A percentile compares a stretch with the other conserved stretches of the same genome.
Evolutionary conservation across 2,888 invertebrate species (phyloP).

Genomic region (Helobdella robusta): DNA sequence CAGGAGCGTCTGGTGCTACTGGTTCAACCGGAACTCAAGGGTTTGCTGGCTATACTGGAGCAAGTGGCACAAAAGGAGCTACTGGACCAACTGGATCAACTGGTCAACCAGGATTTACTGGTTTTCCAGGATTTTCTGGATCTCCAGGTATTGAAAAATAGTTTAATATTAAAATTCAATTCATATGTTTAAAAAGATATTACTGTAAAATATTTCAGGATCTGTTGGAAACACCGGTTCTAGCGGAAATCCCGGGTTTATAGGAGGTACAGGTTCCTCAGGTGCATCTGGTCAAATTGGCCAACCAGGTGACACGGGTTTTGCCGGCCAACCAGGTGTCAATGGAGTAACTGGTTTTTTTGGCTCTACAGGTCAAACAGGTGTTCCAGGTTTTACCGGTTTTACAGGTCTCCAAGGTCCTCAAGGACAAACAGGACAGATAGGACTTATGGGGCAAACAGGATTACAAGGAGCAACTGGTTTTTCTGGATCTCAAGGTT

Average conservation of each 20-base stretch:
- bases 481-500: conserved; percentile 8
- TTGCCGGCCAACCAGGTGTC: conserved; percentile 9
- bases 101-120: conserved; percentile 9
- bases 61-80: background rate
- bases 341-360: conserved; percentile 19
- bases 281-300: conserved; percentile 9
- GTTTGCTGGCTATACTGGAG: conserved; percentile 13
- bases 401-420: conserved; percentile 16
- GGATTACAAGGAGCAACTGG: conserved; percentile 27
- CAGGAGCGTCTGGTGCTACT: conserved; percentile 4
- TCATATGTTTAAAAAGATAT: too few species aligned
- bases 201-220: too few species aligned
- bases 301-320: background rate
- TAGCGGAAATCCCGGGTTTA: background rate
- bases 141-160: background rate
- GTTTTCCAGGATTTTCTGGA: background rate
- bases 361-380: conserved; percentile 12
- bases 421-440: conserved; percentile 19
- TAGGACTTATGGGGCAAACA: conserved; percentile 29
- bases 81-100: conserved; percentile 5
- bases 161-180: too few species aligned
- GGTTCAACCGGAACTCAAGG: background rate
- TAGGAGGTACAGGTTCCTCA: conserved; percentile 4
- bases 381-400: conserved; percentile 11
- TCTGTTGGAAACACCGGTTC: background rate